phyloP scores from a whole-genome alignment of 2,797 vertebrate genomes.

The Danio kyathit region DNA sequence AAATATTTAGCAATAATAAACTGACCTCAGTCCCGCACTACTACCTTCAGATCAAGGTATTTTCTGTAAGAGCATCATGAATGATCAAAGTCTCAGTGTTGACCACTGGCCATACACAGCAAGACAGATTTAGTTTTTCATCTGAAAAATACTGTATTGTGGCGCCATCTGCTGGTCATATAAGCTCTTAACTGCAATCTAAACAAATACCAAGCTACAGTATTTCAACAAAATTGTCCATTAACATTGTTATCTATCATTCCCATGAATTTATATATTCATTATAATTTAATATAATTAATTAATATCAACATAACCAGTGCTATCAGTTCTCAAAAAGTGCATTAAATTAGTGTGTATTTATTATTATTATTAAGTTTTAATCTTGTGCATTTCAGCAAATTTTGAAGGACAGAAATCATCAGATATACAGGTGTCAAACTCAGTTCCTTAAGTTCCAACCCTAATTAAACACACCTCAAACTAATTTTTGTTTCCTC shows the following conservation, averaged over 20 bases:
- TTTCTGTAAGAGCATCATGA: not conserved
- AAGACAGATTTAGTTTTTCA: not conserved
- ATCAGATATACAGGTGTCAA: too few relatives aligned
- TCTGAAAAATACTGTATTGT: not conserved
- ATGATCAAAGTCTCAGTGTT: not conserved
- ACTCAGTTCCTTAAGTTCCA: too few relatives aligned
- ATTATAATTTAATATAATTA: too few relatives aligned
- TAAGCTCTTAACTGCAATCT: not conserved
- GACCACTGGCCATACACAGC: not conserved
- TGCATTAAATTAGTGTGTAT: too few relatives aligned
- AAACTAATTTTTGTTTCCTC: too few relatives aligned
- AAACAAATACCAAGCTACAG: not conserved
- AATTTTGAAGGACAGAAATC: too few relatives aligned
- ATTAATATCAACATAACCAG: too few relatives aligned
- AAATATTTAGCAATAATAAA: not conserved
- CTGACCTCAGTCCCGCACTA: not conserved
- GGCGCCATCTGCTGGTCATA: slow-evolving; percentile 54
- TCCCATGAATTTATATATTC: too few relatives aligned
- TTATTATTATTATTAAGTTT: too few relatives aligned
- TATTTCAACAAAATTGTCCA: not conserved
- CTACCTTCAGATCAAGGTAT: not conserved
- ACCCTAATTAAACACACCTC: too few relatives aligned
- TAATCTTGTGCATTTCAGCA: too few relatives aligned
- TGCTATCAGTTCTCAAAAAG: too few relatives aligned
- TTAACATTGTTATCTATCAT: not conserved